phyloP scores from a whole-genome alignment of 1,140 invertebrate genomes.

The Dendroctonus valens region DNA sequence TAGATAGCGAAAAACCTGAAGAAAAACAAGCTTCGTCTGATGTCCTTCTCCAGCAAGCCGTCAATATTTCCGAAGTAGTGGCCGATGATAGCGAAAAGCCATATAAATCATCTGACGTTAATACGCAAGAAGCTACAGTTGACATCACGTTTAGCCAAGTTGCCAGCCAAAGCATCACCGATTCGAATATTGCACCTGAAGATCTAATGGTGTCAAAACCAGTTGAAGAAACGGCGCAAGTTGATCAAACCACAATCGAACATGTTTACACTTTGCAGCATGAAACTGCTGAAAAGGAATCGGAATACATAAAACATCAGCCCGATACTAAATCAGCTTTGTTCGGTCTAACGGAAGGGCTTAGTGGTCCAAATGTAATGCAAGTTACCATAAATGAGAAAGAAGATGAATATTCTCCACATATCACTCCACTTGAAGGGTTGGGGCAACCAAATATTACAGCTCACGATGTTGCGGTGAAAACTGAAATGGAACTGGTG shows the following conservation, averaged over 20 bases:
- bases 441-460: slow-evolving; percentile 52
- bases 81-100: slow-evolving; percentile 54
- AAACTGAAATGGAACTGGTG: slow-evolving; percentile 55
- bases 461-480: slow-evolving; percentile 53
- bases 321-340: slow-evolving; percentile 55
- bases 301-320: slow-evolving; percentile 50
- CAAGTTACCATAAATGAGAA: slow-evolving; percentile 57
- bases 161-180: slow-evolving; percentile 54
- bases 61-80: slow-evolving; percentile 56
- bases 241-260: slow-evolving; percentile 53
- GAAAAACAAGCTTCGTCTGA: slow-evolving; percentile 52
- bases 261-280: slow-evolving; percentile 55
- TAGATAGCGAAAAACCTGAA: slow-evolving; percentile 46
- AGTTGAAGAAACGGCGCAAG: slow-evolving; percentile 51
- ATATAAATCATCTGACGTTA: slow-evolving; percentile 42
- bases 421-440: slow-evolving; percentile 48
- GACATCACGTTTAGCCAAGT: slow-evolving; percentile 54
- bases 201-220: slow-evolving; percentile 48
- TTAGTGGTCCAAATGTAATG: slow-evolving; percentile 51
- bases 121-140: slow-evolving; percentile 49
- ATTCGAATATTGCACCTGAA: slow-evolving; percentile 53
- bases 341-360: slow-evolving; percentile 54
- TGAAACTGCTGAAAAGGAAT: slow-evolving; percentile 59
- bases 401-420: slow-evolving; percentile 52
- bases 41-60: slow-evolving; percentile 54